Evolutionary conservation across 1,140 invertebrate genomes (phyloP).

Genomic region (Nomia melanderi): DNA sequence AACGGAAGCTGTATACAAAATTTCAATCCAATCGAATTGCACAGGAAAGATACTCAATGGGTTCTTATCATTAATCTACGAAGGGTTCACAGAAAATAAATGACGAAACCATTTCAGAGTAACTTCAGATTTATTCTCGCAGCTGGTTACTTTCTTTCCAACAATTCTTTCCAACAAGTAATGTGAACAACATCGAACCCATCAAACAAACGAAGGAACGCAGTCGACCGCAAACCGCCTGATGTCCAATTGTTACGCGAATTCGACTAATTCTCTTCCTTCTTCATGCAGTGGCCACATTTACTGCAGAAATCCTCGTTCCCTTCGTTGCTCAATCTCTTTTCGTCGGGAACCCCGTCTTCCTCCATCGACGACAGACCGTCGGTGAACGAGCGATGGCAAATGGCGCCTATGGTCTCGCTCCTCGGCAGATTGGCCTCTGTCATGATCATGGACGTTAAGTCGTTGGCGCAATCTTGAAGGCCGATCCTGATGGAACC

Average conservation of each 20-base stretch:
- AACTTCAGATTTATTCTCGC: conserved; percentile 46
- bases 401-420: conserved; percentile 76
- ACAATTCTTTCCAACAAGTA: conserved; percentile 25
- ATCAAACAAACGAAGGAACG: conserved; percentile 40
- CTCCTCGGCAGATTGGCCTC: conserved; percentile 70
- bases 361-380: conserved; percentile 19
- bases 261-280: conserved; percentile 55
- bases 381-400: conserved; percentile 57
- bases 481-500: conserved; percentile 46
- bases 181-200: conserved; percentile 54
- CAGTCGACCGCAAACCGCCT: conserved; percentile 19
- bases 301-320: conserved; percentile 64
- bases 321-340: conserved; percentile 37
- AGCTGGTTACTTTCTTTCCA: conserved; percentile 36
- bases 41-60: too few relatives aligned
- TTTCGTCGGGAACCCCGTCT: not conserved
- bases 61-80: too few relatives aligned
- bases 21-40: too few relatives aligned
- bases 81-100: not conserved
- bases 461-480: conserved; percentile 33
- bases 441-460: conserved; percentile 33
- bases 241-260: not conserved
- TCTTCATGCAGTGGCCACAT: conserved; percentile 71
- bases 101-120: not conserved
- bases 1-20: too few relatives aligned